Conservation (phyloP, 2,113 vertebrate species). For the Eleginops maclovinus region DNA sequence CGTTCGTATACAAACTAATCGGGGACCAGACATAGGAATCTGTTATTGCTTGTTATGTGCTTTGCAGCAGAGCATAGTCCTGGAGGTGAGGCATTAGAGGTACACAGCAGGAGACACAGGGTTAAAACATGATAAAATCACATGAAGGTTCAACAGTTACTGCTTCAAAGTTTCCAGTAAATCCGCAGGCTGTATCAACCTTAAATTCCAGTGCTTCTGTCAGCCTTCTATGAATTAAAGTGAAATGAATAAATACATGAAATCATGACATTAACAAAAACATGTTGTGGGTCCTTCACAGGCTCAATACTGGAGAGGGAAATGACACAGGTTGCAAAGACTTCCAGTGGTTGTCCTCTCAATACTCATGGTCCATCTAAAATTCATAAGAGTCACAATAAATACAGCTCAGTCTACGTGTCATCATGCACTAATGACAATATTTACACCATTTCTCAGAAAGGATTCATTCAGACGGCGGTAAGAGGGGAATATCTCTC, state of each 20-base stretch:
- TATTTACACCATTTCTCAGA: slow-evolving; percentile 39
- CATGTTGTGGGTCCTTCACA: slow-evolving; percentile 11
- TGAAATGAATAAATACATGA: slow-evolving; percentile 48
- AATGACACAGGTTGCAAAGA: not conserved
- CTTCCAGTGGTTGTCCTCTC: not conserved
- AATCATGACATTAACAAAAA: slow-evolving; percentile 20
- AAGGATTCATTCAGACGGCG: slow-evolving; percentile 7
- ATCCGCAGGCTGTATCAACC: slow-evolving; percentile 27
- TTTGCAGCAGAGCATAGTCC: slow-evolving; percentile 11
- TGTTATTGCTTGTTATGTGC: slow-evolving; percentile 1
- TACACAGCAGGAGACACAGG: slow-evolving; percentile 8
- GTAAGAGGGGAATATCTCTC: slow-evolving; percentile 5
- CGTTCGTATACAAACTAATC: not conserved
- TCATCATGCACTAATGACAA: slow-evolving; percentile 29
- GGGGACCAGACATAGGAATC: slow-evolving; percentile 2
- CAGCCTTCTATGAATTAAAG: slow-evolving; percentile 1
- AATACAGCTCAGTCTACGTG: slow-evolving; percentile 30
- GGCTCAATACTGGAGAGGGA: slow-evolving; percentile 7
- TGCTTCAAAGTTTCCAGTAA: slow-evolving; percentile 18
- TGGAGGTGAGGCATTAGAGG: not conserved
- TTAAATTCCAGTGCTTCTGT: slow-evolving; percentile 19
- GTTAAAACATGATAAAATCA: slow-evolving; percentile 21
- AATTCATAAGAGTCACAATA: slow-evolving; percentile 13
- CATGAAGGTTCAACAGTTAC: slow-evolving; percentile 24
- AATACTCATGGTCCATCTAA: not conserved